phyloP scores from a whole-genome alignment of 1,140 invertebrate species.

The Sminthurinus signatus region DNA sequence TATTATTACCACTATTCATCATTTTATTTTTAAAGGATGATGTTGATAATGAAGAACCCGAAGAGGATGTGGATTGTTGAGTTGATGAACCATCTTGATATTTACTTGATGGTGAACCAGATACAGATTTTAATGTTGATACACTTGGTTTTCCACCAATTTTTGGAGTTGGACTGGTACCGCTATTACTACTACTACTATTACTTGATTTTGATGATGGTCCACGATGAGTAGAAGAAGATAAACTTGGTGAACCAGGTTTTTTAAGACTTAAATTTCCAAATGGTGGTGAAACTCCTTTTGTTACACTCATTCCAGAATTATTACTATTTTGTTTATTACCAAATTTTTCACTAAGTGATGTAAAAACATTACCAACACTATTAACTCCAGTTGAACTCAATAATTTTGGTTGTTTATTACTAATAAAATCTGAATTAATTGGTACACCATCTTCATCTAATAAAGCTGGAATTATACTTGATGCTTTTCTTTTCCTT shows the following conservation, averaged over 20 bases:
- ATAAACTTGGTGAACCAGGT: constrained; percentile 10
- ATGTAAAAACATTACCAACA: not conserved
- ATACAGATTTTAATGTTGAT: constrained; percentile 46
- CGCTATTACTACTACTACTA: no score
- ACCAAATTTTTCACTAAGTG: not conserved
- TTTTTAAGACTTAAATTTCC: not conserved
- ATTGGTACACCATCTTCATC: constrained; percentile 3
- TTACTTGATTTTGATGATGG: not conserved
- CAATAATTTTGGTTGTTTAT: constrained; percentile 4
- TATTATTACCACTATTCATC: no score
- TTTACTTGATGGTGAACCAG: constrained; percentile 60
- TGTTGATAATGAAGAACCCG: no score
- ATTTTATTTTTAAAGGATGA: constrained; percentile 11
- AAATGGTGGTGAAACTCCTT: not conserved
- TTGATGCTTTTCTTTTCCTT: constrained; percentile 6
- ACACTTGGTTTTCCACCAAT: constrained; percentile 76
- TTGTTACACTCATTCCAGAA: constrained; percentile 9
- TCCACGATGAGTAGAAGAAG: no score
- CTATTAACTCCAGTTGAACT: not conserved
- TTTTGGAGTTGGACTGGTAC: constrained; percentile 28
- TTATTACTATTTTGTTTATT: not conserved
- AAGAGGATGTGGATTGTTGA: not conserved
- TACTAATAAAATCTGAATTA: constrained; percentile 1
- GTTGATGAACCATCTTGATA: constrained; percentile 45
- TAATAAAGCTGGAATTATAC: not conserved